Conservation (phyloP, 2,797 vertebrate genomes). For the Agapornis canus region DNA sequence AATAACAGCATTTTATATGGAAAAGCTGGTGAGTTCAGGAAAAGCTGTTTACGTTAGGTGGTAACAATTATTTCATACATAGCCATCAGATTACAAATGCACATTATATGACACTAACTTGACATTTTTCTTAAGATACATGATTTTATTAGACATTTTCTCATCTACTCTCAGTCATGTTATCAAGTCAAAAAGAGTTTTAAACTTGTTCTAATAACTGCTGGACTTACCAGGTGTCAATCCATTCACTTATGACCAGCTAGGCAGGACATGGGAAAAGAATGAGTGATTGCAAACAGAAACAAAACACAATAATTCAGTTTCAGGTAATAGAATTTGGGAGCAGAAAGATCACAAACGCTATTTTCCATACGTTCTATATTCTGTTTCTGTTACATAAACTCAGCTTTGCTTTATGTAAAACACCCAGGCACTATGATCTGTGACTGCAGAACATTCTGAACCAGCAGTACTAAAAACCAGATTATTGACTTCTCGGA, state of each 20-base stretch:
- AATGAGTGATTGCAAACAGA: not conserved
- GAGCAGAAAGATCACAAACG: not conserved
- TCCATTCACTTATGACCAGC: not conserved
- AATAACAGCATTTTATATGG: slow-evolving; percentile 31
- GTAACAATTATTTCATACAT: not conserved
- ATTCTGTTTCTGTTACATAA: not conserved
- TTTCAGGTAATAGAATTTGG: not conserved
- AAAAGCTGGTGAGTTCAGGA: slow-evolving; percentile 17
- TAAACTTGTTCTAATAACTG: not conserved
- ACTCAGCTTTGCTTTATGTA: not conserved
- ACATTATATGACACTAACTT: not conserved
- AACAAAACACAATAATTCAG: not conserved
- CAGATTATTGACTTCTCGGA: not conserved
- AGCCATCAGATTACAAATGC: not conserved
- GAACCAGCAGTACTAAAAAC: not conserved
- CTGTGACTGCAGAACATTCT: not conserved
- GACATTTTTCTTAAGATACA: not conserved
- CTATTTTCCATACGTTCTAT: not conserved
- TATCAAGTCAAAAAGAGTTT: not conserved
- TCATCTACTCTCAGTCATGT: not conserved
- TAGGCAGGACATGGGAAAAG: not conserved
- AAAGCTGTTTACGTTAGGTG: slow-evolving; percentile 11
- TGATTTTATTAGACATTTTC: not conserved
- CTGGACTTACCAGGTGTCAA: not conserved
- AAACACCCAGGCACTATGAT: not conserved